Conservation (phyloP, 2,888 invertebrate species). For the Caradrina clavipalpis region DNA sequence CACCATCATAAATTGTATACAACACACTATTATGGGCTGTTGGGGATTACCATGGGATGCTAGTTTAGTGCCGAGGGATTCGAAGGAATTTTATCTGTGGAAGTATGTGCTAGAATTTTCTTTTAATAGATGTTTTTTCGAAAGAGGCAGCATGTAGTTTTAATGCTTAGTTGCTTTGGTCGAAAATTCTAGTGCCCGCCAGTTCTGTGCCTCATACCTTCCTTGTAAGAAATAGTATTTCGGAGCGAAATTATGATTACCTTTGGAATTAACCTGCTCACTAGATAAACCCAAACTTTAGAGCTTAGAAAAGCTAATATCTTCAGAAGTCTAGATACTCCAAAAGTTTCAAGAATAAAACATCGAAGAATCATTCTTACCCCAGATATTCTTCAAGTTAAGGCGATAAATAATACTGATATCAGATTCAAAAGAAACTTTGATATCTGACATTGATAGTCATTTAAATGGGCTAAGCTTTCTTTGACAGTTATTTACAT, state of each 20-base stretch:
- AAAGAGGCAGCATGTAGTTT: not conserved
- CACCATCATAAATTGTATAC: conserved; percentile 79
- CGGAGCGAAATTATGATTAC: conserved; percentile 1
- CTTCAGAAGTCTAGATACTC: conserved; percentile 19
- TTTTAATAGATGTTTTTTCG: conserved; percentile 3
- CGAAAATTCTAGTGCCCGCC: not conserved
- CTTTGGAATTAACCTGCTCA: not conserved
- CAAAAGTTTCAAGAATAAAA: conserved; percentile 39
- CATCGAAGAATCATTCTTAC: conserved; percentile 48
- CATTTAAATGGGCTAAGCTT: conserved; percentile 55
- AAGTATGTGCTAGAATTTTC: conserved; percentile 10
- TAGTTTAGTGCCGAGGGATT: conserved; percentile 40
- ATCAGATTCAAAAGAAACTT: conserved; percentile 46
- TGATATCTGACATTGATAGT: conserved; percentile 51
- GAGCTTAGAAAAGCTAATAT: conserved; percentile 17
- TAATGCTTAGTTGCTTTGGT: not conserved
- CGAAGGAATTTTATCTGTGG: conserved; percentile 46
- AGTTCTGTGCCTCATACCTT: not conserved
- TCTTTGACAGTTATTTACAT: conserved; percentile 59
- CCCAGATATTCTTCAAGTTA: conserved; percentile 47
- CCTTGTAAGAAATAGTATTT: not conserved
- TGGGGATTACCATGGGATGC: conserved; percentile 65
- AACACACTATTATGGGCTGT: conserved; percentile 71
- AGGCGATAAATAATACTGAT: conserved; percentile 44
- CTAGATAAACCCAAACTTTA: conserved; percentile 27